phyloP scores from a whole-genome alignment of 1,140 invertebrate genomes.

The Apis dorsata region DNA sequence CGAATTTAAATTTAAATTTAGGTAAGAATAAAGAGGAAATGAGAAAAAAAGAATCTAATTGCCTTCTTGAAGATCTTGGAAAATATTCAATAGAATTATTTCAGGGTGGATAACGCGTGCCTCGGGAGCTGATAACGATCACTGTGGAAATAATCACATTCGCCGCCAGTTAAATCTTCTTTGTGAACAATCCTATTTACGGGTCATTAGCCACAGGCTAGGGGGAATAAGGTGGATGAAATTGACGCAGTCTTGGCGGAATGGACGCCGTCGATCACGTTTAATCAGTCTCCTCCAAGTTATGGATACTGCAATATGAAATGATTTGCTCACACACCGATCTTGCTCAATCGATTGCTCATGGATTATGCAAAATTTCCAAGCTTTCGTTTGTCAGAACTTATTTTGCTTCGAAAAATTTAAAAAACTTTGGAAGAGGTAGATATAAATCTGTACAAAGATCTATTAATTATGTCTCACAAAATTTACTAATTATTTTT shows the following conservation, averaged over 20 bases:
- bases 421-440: too few relatives aligned
- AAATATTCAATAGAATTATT: background rate
- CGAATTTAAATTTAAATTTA: background rate
- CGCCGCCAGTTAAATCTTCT: background rate
- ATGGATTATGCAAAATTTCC: background rate
- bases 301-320: constrained; percentile 46
- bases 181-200: constrained; percentile 20
- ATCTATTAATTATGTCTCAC: too few relatives aligned
- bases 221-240: constrained; percentile 40
- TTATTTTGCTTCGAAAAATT: background rate
- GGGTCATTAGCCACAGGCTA: constrained; percentile 24
- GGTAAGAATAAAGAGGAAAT: background rate
- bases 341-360: background rate
- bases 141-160: background rate
- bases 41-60: background rate
- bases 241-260: constrained; percentile 32
- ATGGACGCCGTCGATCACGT: constrained; percentile 37
- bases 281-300: constrained; percentile 46
- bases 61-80: background rate
- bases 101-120: background rate
- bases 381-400: background rate
- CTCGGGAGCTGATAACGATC: background rate
- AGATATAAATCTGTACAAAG: too few relatives aligned
- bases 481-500: too few relatives aligned
- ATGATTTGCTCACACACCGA: background rate